Conservation (phyloP, 2,888 invertebrate species). For the Prenolepis imparis region DNA sequence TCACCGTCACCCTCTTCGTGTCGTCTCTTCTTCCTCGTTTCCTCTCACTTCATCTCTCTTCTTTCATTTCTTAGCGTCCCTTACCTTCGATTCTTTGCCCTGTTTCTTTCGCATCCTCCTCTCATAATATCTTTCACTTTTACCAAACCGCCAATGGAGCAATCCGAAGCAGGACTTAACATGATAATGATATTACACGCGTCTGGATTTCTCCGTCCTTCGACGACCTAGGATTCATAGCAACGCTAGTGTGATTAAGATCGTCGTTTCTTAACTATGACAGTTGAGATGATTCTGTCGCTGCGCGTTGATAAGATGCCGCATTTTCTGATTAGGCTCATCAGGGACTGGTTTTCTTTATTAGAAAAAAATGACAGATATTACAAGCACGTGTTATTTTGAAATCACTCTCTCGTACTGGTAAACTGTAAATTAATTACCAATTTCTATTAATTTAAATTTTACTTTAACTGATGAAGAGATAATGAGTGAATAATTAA, state of each 20-base stretch:
- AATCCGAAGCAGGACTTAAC: conserved; percentile 49
- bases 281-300: not conserved
- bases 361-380: conserved; percentile 27
- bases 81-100: conserved; percentile 41
- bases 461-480: not conserved
- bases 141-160: conserved; percentile 72
- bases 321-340: conserved; percentile 52
- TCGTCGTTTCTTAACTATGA: conserved; percentile 48
- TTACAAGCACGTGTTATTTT: not conserved
- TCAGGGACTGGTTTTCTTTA: conserved; percentile 47
- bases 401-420: not conserved
- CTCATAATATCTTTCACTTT: conserved; percentile 72
- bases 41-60: conserved; percentile 31
- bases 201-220: conserved; percentile 67
- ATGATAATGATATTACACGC: conserved; percentile 44
- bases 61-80: conserved; percentile 46
- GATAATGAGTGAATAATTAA: not conserved
- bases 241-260: conserved; percentile 62
- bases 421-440: not conserved
- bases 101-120: conserved; percentile 69
- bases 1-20: conserved; percentile 73
- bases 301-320: conserved; percentile 38
- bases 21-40: conserved; percentile 62
- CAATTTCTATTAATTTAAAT: not conserved
- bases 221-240: conserved; percentile 70